These are phyloP conservation scores for Buathra laborator DNA, from an alignment of 2,888 invertebrate genomes.

Conservation along the genomic window DNA sequence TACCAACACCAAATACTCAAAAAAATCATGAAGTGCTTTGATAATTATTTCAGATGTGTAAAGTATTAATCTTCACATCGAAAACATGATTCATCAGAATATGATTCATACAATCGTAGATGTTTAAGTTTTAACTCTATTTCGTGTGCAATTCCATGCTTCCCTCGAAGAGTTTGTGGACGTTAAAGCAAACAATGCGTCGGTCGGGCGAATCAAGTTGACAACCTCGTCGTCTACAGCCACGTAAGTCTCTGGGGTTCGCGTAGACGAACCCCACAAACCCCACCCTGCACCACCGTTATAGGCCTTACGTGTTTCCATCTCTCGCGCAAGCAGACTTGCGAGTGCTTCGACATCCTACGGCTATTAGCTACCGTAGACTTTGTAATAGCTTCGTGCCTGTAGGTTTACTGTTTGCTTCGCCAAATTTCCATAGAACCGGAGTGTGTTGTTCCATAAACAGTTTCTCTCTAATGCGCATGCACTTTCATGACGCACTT, in stretches of 20 bases:
- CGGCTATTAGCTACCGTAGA: slow-evolving; percentile 23
- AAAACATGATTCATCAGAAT: too few species aligned
- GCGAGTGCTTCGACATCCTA: slow-evolving; percentile 1
- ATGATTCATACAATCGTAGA: too few species aligned
- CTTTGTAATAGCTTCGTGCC: slow-evolving; percentile 44
- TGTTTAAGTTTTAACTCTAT: not conserved
- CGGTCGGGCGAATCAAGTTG: slow-evolving; percentile 48
- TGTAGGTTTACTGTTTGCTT: slow-evolving; percentile 23
- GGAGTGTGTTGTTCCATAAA: slow-evolving; percentile 26
- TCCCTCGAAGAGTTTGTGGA: not conserved
- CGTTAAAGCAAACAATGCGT: slow-evolving; percentile 11
- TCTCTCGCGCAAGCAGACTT: not conserved
- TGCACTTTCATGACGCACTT: slow-evolving; percentile 45
- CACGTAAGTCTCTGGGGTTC: not conserved
- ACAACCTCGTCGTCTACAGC: slow-evolving; percentile 21
- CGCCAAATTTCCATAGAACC: slow-evolving; percentile 46
- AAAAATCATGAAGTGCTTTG: too few species aligned
- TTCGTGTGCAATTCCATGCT: not conserved
- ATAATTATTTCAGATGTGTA: too few species aligned
- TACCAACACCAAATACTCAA: too few species aligned
- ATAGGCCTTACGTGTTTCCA: slow-evolving; percentile 29
- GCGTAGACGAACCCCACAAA: slow-evolving; percentile 1
- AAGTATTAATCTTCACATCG: too few species aligned
- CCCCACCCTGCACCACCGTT: slow-evolving; percentile 14
- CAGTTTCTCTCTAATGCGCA: slow-evolving; percentile 40